Base-by-base conservation (phyloP, 2,888 invertebrate species). In the Malthinus seriepunctatus region DNA sequence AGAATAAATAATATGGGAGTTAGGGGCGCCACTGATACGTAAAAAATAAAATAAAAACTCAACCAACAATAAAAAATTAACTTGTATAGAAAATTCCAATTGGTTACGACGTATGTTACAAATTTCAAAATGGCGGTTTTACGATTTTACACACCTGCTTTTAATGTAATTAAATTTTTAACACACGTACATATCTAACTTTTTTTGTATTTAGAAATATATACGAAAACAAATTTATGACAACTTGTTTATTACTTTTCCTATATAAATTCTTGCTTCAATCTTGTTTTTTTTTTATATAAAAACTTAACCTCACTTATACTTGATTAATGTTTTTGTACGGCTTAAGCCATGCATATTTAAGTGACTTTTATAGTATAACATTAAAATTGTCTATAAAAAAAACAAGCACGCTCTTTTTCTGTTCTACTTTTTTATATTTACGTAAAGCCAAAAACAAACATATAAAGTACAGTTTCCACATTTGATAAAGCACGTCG, bases 91-190 rank as follows among this genome's bases (percentile, higher is more conserved):
- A 50, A 60, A 32, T 51, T 33, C 15, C 35, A 31, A 60, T 60
- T 60, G 60, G 60, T 51, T 51, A 32, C 12, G 34, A 32, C 23
- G 33, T 32, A 53, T 54, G 42, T 32, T 49, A 8, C 23, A 23
- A 23, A 23, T 35, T 54, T 50, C 46, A 60, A 55, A 55, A 60
- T 60, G 60, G 60, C 60, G 60, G 11, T 38, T 60, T 60, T 55
- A 60, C 44, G 60, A 45, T 32, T 49, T 50, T 48, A 52, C 52
- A 23, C 49, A 55, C 60, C 60, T 55, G 51, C 49, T 54, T 49
- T 50, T 23, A 32, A 53, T 38, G 34, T 37, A 50, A 51, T 59
- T 50, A 53, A 49, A 33, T 34, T 49, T 37, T 46, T 45, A 44
- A 53, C 47, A 52, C 46, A 31, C 58, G 53, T 53, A 37, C 51